Percentiles rank a stretch among this genome's conserved stretches.
These are phyloP conservation scores for Drosophila melanica DNA, from an alignment of 1,140 invertebrate species.

Conservation along the genomic window DNA sequence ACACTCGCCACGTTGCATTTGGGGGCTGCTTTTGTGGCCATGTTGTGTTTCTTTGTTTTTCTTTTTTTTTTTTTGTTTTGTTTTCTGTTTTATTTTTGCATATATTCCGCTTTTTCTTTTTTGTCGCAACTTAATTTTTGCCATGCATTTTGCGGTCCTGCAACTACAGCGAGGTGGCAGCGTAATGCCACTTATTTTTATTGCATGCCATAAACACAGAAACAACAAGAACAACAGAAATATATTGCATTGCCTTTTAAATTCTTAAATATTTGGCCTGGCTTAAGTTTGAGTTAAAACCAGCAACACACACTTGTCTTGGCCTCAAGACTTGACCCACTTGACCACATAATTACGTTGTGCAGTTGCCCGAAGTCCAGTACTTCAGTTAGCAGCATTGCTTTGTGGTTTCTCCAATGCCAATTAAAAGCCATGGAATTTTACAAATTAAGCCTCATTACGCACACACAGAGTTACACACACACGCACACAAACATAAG, in stretches of 20 bases:
- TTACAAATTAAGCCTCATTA: slow-evolving; percentile 81
- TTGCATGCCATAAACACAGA: slow-evolving; percentile 48
- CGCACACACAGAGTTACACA: slow-evolving; percentile 30
- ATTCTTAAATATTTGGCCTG: slow-evolving; percentile 32
- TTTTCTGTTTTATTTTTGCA: slow-evolving; percentile 12
- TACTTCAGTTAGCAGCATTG: slow-evolving; percentile 40
- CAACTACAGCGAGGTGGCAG: slow-evolving; percentile 60
- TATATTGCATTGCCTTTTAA: slow-evolving; percentile 32
- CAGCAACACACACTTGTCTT: slow-evolving; percentile 20
- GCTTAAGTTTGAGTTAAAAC: slow-evolving; percentile 16
- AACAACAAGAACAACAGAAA: slow-evolving; percentile 34
- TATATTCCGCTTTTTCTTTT: slow-evolving; percentile 4
- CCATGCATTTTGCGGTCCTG: slow-evolving; percentile 62
- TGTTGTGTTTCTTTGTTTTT: slow-evolving; percentile 10
- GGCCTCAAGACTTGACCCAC: slow-evolving; percentile 52
- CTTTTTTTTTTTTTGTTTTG: background rate
- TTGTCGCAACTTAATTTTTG: slow-evolving; percentile 59
- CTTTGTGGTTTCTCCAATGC: slow-evolving; percentile 69
- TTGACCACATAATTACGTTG: slow-evolving; percentile 76
- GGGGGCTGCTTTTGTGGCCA: slow-evolving; percentile 31
- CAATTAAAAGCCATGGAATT: slow-evolving; percentile 80
- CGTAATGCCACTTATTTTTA: slow-evolving; percentile 72
- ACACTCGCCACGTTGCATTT: slow-evolving; percentile 68
- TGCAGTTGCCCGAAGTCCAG: slow-evolving; percentile 59
- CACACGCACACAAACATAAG: slow-evolving; percentile 20